Evolutionary conservation across 2,113 vertebrate genomes (phyloP).

Genomic region (Capreolus pygargus): DNA sequence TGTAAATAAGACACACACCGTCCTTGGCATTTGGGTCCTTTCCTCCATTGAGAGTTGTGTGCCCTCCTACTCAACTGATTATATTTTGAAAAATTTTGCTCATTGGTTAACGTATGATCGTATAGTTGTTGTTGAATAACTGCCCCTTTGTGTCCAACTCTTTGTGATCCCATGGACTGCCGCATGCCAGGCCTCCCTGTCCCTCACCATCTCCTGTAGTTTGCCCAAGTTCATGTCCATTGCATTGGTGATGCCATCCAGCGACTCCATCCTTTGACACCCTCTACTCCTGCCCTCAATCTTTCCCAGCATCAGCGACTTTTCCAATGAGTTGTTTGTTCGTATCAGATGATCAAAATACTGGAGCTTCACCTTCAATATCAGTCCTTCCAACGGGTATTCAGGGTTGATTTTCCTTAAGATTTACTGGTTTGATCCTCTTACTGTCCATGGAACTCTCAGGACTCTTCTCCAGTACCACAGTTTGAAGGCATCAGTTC

Average conservation of each 20-base stretch:
- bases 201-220: not conserved
- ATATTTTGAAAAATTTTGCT: not conserved
- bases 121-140: not conserved
- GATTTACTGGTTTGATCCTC: not conserved
- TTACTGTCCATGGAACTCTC: not conserved
- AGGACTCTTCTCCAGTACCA: not conserved
- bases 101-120: not conserved
- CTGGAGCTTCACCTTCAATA: not conserved
- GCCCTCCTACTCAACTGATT: not conserved
- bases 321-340: not conserved
- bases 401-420: not conserved
- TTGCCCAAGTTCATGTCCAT: not conserved
- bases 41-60: not conserved
- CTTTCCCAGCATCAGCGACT: not conserved
- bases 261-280: not conserved
- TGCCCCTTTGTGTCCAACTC: not conserved
- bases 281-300: not conserved
- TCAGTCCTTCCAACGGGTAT: not conserved
- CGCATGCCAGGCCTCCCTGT: not conserved
- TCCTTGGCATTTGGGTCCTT: not conserved
- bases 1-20: not conserved
- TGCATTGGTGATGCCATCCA: not conserved
- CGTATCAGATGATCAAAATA: not conserved
- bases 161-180: not conserved
- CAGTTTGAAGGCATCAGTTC: not conserved